Conservation (phyloP, 2,113 vertebrate species). For the Oreotrochilus melanogaster region DNA sequence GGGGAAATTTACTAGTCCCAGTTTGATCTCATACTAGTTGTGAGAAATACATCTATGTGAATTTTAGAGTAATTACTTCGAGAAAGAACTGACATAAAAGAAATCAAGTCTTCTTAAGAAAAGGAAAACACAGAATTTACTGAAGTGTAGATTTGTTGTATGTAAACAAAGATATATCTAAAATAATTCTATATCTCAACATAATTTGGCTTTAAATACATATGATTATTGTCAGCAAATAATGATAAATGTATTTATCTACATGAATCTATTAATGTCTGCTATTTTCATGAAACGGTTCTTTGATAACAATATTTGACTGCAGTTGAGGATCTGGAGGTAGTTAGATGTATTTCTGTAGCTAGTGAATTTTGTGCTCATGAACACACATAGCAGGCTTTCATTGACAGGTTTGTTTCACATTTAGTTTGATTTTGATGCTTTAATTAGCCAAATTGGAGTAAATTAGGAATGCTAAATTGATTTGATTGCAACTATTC, state of each 20-base stretch:
- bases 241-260: neutral
- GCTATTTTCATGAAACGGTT: neutral
- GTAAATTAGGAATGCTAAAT: neutral
- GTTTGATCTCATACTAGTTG: neutral
- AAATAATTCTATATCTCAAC: neutral
- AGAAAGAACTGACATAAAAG: neutral
- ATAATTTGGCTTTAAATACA: neutral
- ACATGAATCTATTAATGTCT: neutral
- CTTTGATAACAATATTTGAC: neutral
- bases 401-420: neutral
- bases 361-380: neutral
- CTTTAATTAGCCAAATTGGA: neutral
- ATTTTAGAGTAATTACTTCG: neutral
- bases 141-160: neutral
- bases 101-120: neutral
- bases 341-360: neutral
- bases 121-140: neutral
- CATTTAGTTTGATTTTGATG: neutral
- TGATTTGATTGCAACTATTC: neutral
- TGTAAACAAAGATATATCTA: neutral
- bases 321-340: neutral
- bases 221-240: neutral
- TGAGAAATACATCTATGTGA: neutral
- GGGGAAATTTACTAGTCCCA: neutral
- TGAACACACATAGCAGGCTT: fast-evolving